Percentiles rank a stretch among this genome's conserved stretches.
phyloP scores from a whole-genome alignment of 1,140 invertebrate genomes.

The Phymorhynchus buccinoides region DNA sequence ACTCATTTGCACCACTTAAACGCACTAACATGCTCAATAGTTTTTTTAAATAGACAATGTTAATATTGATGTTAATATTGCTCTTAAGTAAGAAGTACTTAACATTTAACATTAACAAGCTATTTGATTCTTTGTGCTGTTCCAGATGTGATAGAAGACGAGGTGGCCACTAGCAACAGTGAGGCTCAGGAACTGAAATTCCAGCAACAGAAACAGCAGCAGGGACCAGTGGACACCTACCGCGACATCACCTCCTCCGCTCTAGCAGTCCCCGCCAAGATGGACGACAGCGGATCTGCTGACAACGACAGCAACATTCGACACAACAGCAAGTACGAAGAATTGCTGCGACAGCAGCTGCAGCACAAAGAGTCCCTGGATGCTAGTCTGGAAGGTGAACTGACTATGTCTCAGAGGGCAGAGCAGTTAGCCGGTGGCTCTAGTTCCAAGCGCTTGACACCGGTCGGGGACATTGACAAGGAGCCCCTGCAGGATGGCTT shows the following conservation, averaged over 20 bases:
- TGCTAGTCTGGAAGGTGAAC: conserved; percentile 38
- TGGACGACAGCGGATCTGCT: conserved; percentile 33
- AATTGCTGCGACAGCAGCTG: conserved; percentile 47
- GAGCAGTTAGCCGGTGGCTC: conserved; percentile 34
- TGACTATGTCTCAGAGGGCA: conserved; percentile 32
- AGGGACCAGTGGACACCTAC: conserved; percentile 29
- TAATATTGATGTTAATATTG: no score
- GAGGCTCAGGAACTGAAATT: conserved; percentile 29
- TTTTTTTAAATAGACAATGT: no score
- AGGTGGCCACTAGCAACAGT: conserved; percentile 35
- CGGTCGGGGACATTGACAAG: conserved; percentile 48
- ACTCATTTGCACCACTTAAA: no score
- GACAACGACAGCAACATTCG: conserved; percentile 38
- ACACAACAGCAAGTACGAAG: conserved; percentile 51
- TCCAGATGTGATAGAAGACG: conserved; percentile 42
- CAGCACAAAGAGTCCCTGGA: conserved; percentile 45
- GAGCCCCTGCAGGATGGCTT: conserved; percentile 29
- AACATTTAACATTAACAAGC: no score
- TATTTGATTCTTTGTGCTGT: no score
- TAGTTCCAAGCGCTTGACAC: conserved; percentile 49
- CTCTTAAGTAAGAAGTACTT: no score
- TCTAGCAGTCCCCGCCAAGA: conserved; percentile 31
- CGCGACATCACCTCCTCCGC: conserved; percentile 38
- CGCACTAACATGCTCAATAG: no score
- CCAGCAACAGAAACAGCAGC: conserved; percentile 25